Percentiles rank a stretch among this genome's conserved stretches.
These are phyloP conservation scores for Podargus strigoides DNA, from an alignment of 2,797 vertebrate genomes.

Conservation along the genomic window DNA sequence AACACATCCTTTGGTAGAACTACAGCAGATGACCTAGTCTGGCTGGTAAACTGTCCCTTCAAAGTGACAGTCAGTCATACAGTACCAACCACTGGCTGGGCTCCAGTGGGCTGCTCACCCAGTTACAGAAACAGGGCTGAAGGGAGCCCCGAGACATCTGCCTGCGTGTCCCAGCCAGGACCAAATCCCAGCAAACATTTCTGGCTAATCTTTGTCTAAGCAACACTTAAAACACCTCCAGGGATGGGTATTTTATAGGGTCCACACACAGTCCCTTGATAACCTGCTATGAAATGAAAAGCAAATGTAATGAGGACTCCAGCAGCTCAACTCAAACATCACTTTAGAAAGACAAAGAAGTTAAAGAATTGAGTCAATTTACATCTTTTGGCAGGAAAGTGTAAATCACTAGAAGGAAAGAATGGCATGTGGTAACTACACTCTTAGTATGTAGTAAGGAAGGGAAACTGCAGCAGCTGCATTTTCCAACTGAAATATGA, in stretches of 20 bases:
- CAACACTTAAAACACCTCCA: background rate
- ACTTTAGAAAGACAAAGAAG: conserved; percentile 15
- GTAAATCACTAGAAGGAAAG: background rate
- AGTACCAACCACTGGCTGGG: background rate
- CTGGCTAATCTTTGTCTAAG: background rate
- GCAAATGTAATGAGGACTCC: conserved; percentile 33
- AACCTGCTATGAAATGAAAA: background rate
- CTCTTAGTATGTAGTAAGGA: background rate
- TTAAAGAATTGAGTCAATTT: conserved; percentile 11
- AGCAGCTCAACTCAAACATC: conserved; percentile 28
- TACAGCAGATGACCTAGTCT: fast-evolving
- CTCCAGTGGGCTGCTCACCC: background rate
- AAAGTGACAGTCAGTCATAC: fast-evolving
- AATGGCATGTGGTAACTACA: background rate
- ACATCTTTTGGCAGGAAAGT: background rate
- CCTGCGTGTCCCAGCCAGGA: background rate
- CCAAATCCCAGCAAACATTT: background rate
- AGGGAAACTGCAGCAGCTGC: background rate
- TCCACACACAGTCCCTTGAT: conserved; percentile 10
- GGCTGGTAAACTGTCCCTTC: background rate
- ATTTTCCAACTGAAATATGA: background rate
- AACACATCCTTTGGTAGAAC: background rate
- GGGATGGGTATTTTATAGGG: background rate
- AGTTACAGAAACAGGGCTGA: too few species aligned
- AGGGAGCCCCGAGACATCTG: background rate